Evolutionary conservation across 2,113 vertebrate genomes (phyloP), one percentile per base, ranked within the genome.

Genomic region (Nibea albiflora): DNA sequence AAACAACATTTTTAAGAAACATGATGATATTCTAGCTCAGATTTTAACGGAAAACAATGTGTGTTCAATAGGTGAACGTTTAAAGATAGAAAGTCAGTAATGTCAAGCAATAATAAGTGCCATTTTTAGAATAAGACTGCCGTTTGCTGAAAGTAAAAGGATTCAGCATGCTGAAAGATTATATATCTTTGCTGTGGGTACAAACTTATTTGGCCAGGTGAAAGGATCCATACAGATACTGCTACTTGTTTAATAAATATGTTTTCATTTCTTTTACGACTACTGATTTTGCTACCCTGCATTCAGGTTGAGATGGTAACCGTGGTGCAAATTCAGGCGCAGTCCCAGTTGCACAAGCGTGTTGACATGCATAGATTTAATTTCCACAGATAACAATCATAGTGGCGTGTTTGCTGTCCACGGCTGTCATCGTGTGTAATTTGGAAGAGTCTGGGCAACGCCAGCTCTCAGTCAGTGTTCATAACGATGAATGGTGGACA

Each of bases 401-500:
- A 80, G 47, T 49, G 50, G 49, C 39, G 61, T 58, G 53, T 77
- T 73, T 80, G 54, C 12, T 58, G n/a, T 73, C 24, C 53, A 15
- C 12, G 19, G 35, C 73, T 82, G 77, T 50, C 65, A 60, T 12
- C 66, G 61, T 76, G 67, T 53, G 49, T 74, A 31, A 74, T 67
- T 78, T 69, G 47, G 54, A 52, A 76, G 80, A 73, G 60, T 67
- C 66, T 60, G 62, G 52, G 52, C 46, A 31, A 31, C 56, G 49
- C 65, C 60, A 28, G 73, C 71, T 64, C 65, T 77, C 60, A 63
- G 58, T 65, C 71, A 67, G 52, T 46, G 44, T 76, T 74, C 10
- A 39, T 62, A 70, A 83, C 65, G 56, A 39, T 75, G 54, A 79
- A 69, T 50, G 53, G 35, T 76, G 56, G 72, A 82, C 49, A 65